Evolutionary conservation across 1,140 invertebrate species (phyloP), one percentile per base, ranked within the genome.

Genomic region (Drosophila bifasciata): DNA sequence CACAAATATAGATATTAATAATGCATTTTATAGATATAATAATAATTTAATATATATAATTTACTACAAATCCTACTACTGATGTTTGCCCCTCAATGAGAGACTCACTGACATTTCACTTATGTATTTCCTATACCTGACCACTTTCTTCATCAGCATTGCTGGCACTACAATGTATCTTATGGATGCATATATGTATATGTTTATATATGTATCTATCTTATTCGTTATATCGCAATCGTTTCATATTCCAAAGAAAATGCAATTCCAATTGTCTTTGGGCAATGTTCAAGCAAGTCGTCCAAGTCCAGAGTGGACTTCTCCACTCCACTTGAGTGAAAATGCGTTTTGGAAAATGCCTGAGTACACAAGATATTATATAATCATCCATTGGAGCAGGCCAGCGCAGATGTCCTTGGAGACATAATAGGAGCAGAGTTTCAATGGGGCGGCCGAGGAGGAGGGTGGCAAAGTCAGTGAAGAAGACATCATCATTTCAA

Each of bases 231-330:
- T 36, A 15, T 55, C 28, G 17, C 19, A 11, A 6, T 51, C 39
- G 21, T 43, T 53, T 28, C 25, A 28, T 15, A 25, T 32, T 40
- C 15, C 15, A 7, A 16, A 55, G 36, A 61, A 28, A 73, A 62
- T 55, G 44, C 70, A 72, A 73, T 73, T 73, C 43, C 70, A 63
- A 63, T 73, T 73, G 70, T 73, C 70, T 45, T 52, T 39, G 70
- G 58, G 58, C 58, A 19, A 40, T 71, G 8, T 51, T 63, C 69
- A 23, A 50, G 68, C 51, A 13, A 7, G 17, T 25, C 6, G 21
- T 23, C 21, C 21, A 25, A 55, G 49, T 46, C 32, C 32, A 36
- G n/a, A 36, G 32, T 36, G 32, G 32, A 36, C 32, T 13, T 32
- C 28, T 68, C 62, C n/a, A n/a, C n/a, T 25, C 13, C 32, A 68